Evolutionary conservation across 92 coral and sea anemone genomes (phyloP).

Genomic region (Porites cylindrica): DNA sequence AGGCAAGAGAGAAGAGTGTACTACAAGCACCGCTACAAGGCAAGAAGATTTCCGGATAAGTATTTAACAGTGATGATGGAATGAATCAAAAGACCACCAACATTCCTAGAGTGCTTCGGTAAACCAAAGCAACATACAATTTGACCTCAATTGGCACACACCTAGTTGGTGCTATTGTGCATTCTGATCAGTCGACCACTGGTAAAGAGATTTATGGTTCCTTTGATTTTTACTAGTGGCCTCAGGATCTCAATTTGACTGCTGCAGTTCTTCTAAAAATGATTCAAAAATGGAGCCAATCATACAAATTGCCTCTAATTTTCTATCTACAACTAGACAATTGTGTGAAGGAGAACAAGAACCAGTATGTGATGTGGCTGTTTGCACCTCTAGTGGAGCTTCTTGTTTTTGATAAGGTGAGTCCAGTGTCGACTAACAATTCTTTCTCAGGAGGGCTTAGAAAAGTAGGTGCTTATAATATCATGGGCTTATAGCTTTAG

Average conservation of each 20-base stretch:
- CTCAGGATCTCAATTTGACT: constrained; percentile 65
- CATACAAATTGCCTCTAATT: constrained; percentile 52
- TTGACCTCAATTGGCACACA: constrained; percentile 49
- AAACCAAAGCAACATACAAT: constrained; percentile 44
- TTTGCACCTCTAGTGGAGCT: constrained; percentile 52
- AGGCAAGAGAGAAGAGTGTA: constrained; percentile 65
- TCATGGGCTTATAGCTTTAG: too few species aligned
- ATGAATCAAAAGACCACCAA: constrained; percentile 77
- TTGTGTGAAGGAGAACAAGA: constrained; percentile 65
- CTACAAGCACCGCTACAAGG: constrained; percentile 66
- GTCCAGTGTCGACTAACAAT: background rate
- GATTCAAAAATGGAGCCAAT: constrained; percentile 33
- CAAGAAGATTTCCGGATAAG: constrained; percentile 58
- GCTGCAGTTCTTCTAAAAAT: constrained; percentile 28
- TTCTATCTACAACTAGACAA: constrained; percentile 69
- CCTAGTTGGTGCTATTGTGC: constrained; percentile 45
- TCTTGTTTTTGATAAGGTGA: constrained; percentile 61
- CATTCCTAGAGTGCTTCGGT: constrained; percentile 43
- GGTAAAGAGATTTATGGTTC: constrained; percentile 41
- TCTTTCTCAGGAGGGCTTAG: too few species aligned
- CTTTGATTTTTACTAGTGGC: constrained; percentile 64
- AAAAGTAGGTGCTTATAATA: too few species aligned
- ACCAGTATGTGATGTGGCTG: constrained; percentile 30
- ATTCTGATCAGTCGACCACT: constrained; percentile 20
- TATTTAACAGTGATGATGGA: constrained; percentile 64